Conservation (phyloP, 2,888 invertebrate species). For the Philereme transversata region DNA sequence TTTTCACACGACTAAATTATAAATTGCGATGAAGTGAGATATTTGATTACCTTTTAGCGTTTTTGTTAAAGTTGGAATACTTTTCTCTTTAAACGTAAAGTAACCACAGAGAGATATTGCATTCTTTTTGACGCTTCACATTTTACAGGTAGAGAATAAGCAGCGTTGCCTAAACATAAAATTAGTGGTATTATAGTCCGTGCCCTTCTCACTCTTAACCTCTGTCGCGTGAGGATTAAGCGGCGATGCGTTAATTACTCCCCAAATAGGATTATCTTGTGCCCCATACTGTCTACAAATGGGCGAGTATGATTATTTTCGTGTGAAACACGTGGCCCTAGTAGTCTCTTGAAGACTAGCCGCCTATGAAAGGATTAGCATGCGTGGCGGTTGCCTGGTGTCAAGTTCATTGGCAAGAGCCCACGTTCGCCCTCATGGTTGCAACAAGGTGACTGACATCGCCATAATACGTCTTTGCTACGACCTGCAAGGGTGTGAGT, state of each 20-base stretch:
- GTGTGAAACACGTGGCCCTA: too few species aligned
- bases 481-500: slow-evolving; percentile 59
- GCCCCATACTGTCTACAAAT: slow-evolving; percentile 14
- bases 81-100: slow-evolving; percentile 1
- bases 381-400: slow-evolving; percentile 53
- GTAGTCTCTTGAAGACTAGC: slow-evolving; percentile 29
- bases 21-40: not conserved
- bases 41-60: not conserved
- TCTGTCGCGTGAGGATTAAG: slow-evolving; percentile 37
- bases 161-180: slow-evolving; percentile 30
- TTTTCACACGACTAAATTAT: slow-evolving; percentile 41
- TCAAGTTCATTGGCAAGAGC: slow-evolving; percentile 78
- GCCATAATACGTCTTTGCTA: slow-evolving; percentile 53
- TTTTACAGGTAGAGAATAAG: slow-evolving; percentile 33
- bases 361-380: slow-evolving; percentile 59
- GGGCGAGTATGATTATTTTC: not conserved
- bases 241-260: slow-evolving; percentile 37
- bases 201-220: slow-evolving; percentile 32
- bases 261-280: slow-evolving; percentile 18
- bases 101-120: slow-evolving; percentile 20
- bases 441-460: slow-evolving; percentile 72
- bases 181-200: slow-evolving; percentile 39
- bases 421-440: slow-evolving; percentile 70
- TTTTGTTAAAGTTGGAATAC: slow-evolving; percentile 25
- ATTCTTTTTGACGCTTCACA: slow-evolving; percentile 19